Base-by-base conservation (phyloP, 2,113 vertebrate genomes). In the Apus apus region DNA sequence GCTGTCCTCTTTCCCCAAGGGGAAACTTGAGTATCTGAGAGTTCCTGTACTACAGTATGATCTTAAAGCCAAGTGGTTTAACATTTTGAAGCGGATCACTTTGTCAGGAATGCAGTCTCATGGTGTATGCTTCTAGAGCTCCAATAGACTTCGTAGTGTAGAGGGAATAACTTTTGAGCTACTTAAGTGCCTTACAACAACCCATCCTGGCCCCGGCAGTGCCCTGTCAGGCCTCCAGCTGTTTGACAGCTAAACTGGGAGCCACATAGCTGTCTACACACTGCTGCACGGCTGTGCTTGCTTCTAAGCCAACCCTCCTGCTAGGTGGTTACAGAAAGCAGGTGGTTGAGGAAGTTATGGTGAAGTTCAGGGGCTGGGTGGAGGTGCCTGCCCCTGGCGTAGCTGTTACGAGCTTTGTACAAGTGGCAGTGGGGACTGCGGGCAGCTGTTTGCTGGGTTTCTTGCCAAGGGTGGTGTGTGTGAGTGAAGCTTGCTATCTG, bases 331-430 rank as follows among this genome's bases (percentile, higher is more conserved):
- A 13, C 21, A 15, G 58, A 68, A 67, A 23, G 32, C 29, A 56
- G 32, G 22, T 15, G 14, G 6, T 19, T 73, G 80, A 70, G 51
- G 46, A 77, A 60, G 60, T 66, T 72, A 32, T 46, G n/a, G 46
- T 89, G 40, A 56, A 51, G 65, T 58, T 1, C 61, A 8, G 20
- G 67, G 38, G 9, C 6, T 10, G 8, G 15, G 13, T 38, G 14
- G 48, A 71, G 43, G 25, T 75, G 23, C n/a, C 19, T 53, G 29
- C 8, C 25, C 20, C 1, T 3, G 1, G 5, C 1, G 0, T 15
- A 34, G 32, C 46, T 27, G 56, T 7, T 72, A 8, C 0, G 8
- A 62, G 29, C 62, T 82, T 62, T 34, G 50, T 57, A 3, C 17
- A 20, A 45, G 78, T 20, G 50, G 15, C 48, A 71, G 54, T 36